phyloP scores from a whole-genome alignment of 1,140 invertebrate genomes.

The Aphaenogaster floridana region DNA sequence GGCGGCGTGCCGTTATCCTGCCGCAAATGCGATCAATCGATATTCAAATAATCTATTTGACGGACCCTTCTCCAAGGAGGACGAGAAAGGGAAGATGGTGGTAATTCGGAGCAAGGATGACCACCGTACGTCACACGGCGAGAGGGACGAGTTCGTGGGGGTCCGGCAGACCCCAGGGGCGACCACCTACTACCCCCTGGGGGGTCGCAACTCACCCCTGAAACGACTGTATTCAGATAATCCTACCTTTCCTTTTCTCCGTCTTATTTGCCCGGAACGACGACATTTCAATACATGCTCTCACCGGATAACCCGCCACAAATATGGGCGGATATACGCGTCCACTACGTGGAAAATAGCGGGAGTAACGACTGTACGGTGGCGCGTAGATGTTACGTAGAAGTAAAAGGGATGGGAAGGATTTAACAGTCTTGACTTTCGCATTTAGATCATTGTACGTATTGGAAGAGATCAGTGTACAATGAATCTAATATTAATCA shows the following conservation, averaged over 20 bases:
- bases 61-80: neutral
- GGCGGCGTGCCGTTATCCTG: neutral
- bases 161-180: slow-evolving; percentile 73
- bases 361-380: slow-evolving; percentile 34
- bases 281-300: slow-evolving; percentile 83
- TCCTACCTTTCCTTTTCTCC: slow-evolving; percentile 77
- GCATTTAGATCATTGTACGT: neutral
- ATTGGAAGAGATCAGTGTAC: neutral
- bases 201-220: slow-evolving; percentile 83
- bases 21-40: slow-evolving; percentile 63
- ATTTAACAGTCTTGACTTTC: slow-evolving; percentile 17
- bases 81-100: slow-evolving; percentile 65
- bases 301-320: slow-evolving; percentile 64
- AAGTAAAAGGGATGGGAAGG: slow-evolving; percentile 40
- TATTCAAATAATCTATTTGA: slow-evolving; percentile 84
- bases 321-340: slow-evolving; percentile 68
- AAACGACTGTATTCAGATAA: slow-evolving; percentile 86
- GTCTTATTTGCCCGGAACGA: slow-evolving; percentile 65
- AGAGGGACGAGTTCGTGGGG: slow-evolving; percentile 45
- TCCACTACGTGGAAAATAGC: slow-evolving; percentile 47
- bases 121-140: slow-evolving; percentile 81
- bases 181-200: slow-evolving; percentile 82
- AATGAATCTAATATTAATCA: neutral
- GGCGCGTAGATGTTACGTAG: slow-evolving; percentile 14
- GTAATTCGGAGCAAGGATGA: slow-evolving; percentile 82